A percentile compares a stretch with the other conserved stretches of the same genome.
phyloP scores from a whole-genome alignment of 2,797 vertebrate genomes.

The Pipistrellus kuhlii region DNA sequence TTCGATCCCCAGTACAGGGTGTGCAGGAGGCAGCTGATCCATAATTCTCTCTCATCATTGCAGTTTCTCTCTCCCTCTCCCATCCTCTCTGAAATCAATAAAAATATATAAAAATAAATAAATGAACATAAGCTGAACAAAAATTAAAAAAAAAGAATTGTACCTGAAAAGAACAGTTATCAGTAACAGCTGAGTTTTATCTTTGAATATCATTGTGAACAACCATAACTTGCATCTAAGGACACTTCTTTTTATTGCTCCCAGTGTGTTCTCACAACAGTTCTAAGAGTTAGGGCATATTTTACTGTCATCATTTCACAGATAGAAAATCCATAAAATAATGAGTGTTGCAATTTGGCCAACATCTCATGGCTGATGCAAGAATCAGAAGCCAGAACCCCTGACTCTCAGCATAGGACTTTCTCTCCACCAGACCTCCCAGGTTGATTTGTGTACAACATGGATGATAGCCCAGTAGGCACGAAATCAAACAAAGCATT shows the following conservation, averaged over 20 bases:
- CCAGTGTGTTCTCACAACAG: neutral
- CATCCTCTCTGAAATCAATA: too few species aligned
- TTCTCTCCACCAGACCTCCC: conserved; percentile 21
- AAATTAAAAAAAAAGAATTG: neutral
- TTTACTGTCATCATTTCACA: conserved; percentile 19
- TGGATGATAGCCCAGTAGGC: neutral
- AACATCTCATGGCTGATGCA: neutral
- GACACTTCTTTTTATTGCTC: neutral
- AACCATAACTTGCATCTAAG: neutral
- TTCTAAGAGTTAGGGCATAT: neutral
- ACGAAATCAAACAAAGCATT: neutral
- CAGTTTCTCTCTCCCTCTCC: too few species aligned
- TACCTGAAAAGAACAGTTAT: conserved; percentile 12
- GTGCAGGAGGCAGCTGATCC: too few species aligned
- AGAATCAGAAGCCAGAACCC: conserved; percentile 30
- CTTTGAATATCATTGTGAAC: conserved; percentile 18
- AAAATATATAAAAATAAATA: too few species aligned
- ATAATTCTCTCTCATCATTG: too few species aligned
- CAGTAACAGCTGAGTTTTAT: neutral
- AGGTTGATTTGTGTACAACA: neutral
- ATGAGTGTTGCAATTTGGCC: neutral
- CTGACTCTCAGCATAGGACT: neutral
- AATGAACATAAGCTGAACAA: too few species aligned
- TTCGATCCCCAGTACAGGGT: too few species aligned
- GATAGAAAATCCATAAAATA: conserved; percentile 12